Evolutionary conservation across 2,888 invertebrate genomes (phyloP), one percentile per base, ranked within the genome.

Genomic region (Drosophila nigricruria): DNA sequence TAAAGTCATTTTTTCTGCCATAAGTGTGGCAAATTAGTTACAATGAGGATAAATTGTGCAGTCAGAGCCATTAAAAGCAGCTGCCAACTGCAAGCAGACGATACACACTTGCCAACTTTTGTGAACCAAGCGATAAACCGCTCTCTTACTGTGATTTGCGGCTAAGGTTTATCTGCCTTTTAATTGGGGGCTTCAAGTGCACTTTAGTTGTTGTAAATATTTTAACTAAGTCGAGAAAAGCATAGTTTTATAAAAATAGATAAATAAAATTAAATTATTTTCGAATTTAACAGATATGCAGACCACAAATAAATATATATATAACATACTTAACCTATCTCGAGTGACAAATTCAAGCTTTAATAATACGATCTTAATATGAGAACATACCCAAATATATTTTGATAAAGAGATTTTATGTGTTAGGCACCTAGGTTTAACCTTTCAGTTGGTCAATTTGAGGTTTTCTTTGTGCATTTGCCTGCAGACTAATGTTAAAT

Each of bases 1-100:
- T 83, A 52, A 83, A 83, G 86, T 88, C 86, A 77, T 88, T 88
- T 88, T 78, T 77, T 70, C 12, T 43, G 50, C 63, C 59, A 59
- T 59, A 78, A 64, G 71, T 67, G 72, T 86, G 81, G 83, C 86
- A 86, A 86, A 72, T 80, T 56, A 70, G 56, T 79, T 70, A 65
- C 59, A 75, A 75, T 70, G 79, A 75, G 68, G 62, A 67, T 68
- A 56, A 59, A 69, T 77, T 70, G 64, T 49, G 43, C 47, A 65
- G 59, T 65, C 75, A 52, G n/a, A 53, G 36, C 8, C 52, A 53
- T 20, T 58, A 47, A 66, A 34, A 50, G 50, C 36, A 53, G 42
- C 49, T 65, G 45, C 23, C 54, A 73, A 67, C 60, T 36, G 50
- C 58, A 30, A 12, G 23, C 38, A 43, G 42, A 45, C 38, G 64